Percentiles rank a stretch among this genome's conserved stretches.
Conservation (phyloP, 2,113 vertebrate species). For the Oxyruncus cristatus region DNA sequence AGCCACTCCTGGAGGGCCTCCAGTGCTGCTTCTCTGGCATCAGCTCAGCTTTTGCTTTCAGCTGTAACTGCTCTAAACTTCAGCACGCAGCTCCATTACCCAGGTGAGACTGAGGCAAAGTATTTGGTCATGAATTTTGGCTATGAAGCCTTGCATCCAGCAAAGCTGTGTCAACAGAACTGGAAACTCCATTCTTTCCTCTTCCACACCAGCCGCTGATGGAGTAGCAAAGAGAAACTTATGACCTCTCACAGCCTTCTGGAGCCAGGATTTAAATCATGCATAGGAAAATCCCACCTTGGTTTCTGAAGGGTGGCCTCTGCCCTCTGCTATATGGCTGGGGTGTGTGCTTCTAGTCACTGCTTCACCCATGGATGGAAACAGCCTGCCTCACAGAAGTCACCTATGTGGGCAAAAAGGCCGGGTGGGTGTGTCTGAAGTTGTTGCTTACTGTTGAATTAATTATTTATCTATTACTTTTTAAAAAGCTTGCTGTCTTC, state of each 20-base stretch:
- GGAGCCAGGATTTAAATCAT: background rate
- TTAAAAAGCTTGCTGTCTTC: background rate
- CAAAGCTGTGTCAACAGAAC: background rate
- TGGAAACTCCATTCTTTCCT: background rate
- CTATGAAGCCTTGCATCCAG: background rate
- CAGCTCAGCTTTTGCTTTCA: background rate
- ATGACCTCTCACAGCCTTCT: background rate
- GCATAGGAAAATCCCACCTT: accelerated
- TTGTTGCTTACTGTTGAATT: background rate
- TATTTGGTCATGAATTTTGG: background rate
- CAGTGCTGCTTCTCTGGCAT: background rate
- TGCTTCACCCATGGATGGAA: background rate
- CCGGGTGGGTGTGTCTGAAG: background rate
- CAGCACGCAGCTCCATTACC: background rate
- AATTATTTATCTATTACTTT: background rate
- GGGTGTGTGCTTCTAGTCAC: background rate
- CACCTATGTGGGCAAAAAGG: background rate
- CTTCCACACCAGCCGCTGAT: background rate
- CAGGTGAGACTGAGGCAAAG: background rate
- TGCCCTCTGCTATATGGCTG: background rate
- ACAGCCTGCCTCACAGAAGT: background rate
- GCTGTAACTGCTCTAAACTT: background rate
- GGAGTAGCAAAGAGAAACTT: background rate
- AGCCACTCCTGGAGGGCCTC: background rate
- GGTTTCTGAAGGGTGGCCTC: background rate